A percentile compares a stretch with the other conserved stretches of the same genome.
phyloP scores from a whole-genome alignment of 2,888 invertebrate species.

The Caenorhabditis becei region DNA sequence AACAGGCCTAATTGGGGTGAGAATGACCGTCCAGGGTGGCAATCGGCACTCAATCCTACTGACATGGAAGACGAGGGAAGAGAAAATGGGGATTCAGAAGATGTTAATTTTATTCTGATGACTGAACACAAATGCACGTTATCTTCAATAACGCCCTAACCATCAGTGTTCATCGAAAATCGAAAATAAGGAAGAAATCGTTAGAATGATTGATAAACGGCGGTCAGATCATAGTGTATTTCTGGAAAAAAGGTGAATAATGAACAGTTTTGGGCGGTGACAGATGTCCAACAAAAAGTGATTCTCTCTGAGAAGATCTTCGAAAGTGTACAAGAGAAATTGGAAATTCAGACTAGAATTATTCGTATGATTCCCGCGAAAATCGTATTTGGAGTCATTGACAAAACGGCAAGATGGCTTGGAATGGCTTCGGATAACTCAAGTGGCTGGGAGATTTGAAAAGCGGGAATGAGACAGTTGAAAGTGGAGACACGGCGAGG shows the following conservation, averaged over 20 bases:
- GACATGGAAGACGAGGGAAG: no score
- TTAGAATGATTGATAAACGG: background rate
- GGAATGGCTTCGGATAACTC: conserved; percentile 8
- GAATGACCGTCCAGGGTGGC: no score
- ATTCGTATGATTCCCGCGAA: background rate
- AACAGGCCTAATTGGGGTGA: no score
- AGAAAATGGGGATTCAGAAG: no score
- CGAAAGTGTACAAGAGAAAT: background rate
- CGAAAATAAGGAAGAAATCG: no score
- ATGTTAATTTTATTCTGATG: no score
- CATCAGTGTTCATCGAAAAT: background rate
- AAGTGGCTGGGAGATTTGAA: conserved; percentile 32
- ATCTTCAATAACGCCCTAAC: no score
- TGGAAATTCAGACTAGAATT: background rate
- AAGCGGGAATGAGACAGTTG: conserved; percentile 10
- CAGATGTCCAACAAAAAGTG: no score
- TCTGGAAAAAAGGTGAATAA: background rate
- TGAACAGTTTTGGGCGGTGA: no score
- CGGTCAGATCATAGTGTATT: background rate
- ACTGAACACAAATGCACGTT: no score
- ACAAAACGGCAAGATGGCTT: background rate
- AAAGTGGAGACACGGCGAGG: conserved; percentile 19
- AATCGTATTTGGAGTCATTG: background rate
- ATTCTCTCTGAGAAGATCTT: no score
- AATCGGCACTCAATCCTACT: no score